phyloP scores from a whole-genome alignment of 2,888 invertebrate genomes.

The Brassicogethes aeneus region DNA sequence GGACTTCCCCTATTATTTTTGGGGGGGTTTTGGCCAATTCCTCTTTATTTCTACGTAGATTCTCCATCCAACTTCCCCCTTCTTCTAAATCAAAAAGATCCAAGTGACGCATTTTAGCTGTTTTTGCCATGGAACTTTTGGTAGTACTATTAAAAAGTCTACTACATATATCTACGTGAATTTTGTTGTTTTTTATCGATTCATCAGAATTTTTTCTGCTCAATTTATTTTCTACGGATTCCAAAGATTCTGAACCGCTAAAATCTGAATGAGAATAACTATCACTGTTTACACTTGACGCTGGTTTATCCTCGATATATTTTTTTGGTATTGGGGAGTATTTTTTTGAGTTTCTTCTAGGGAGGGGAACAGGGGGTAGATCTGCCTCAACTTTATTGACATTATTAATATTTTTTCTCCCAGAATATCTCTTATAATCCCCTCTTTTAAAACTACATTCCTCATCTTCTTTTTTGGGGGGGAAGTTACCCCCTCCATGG shows the following conservation, averaged over 20 bases:
- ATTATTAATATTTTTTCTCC: conserved; percentile 5
- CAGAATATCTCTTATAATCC: conserved; percentile 16
- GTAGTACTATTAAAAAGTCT: conserved; percentile 50
- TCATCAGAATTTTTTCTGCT: conserved; percentile 21
- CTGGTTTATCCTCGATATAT: conserved; percentile 18
- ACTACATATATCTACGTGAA: conserved; percentile 34
- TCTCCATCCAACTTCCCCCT: conserved; percentile 22
- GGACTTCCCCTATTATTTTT: background rate
- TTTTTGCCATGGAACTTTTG: conserved; percentile 52
- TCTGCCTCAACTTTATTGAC: background rate
- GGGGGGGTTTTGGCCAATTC: background rate
- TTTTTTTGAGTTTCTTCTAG: background rate
- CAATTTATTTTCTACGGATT: conserved; percentile 34
- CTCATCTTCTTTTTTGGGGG: conserved; percentile 38
- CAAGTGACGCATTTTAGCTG: conserved; percentile 50
- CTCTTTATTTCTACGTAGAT: conserved; percentile 21
- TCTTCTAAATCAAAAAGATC: conserved; percentile 27
- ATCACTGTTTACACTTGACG: conserved; percentile 55
- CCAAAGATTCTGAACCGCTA: conserved; percentile 58
- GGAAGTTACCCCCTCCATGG: conserved; percentile 61
- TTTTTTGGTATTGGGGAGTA: conserved; percentile 18
- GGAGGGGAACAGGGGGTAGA: background rate
- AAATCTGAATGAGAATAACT: conserved; percentile 27
- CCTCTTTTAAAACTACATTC: conserved; percentile 18
- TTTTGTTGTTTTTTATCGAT: conserved; percentile 18